phyloP scores from a whole-genome alignment of 2,113 vertebrate species.

The Haliaeetus leucogaster region DNA sequence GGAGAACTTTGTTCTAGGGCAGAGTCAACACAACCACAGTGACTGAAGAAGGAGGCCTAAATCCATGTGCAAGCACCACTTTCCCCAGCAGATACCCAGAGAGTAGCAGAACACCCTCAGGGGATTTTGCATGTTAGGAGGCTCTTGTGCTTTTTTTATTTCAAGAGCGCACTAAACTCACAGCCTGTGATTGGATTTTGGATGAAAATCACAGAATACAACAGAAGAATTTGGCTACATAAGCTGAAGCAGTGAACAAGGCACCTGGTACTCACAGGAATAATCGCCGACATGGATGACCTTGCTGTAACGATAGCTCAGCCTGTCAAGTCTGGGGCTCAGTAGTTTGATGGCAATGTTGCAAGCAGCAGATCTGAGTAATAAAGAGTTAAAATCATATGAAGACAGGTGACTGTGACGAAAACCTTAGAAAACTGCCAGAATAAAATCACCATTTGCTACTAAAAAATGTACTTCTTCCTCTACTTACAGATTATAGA shows the following conservation, averaged over 20 bases:
- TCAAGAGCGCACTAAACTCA: neutral
- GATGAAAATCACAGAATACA: neutral
- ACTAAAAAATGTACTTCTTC: neutral
- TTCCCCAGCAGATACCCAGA: neutral
- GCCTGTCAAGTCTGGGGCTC: constrained; percentile 71
- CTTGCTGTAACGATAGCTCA: constrained; percentile 81
- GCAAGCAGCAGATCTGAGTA: constrained; percentile 78
- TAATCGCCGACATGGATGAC: constrained; percentile 71
- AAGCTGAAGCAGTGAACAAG: neutral
- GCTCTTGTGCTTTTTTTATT: neutral
- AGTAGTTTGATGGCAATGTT: constrained; percentile 81
- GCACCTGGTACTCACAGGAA: constrained; percentile 69
- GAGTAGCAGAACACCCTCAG: neutral
- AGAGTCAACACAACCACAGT: neutral
- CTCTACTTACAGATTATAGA: constrained; percentile 77
- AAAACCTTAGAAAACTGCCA: neutral
- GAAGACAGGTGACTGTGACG: neutral
- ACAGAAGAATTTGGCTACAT: neutral
- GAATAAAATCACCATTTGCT: neutral
- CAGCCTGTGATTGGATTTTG: neutral
- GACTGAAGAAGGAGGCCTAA: neutral
- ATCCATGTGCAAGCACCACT: neutral
- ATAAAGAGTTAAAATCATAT: neutral
- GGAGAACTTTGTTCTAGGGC: neutral
- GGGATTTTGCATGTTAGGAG: neutral